Evolutionary conservation across 2,888 invertebrate genomes (phyloP).

Genomic region (Shargacucullia verbasci): DNA sequence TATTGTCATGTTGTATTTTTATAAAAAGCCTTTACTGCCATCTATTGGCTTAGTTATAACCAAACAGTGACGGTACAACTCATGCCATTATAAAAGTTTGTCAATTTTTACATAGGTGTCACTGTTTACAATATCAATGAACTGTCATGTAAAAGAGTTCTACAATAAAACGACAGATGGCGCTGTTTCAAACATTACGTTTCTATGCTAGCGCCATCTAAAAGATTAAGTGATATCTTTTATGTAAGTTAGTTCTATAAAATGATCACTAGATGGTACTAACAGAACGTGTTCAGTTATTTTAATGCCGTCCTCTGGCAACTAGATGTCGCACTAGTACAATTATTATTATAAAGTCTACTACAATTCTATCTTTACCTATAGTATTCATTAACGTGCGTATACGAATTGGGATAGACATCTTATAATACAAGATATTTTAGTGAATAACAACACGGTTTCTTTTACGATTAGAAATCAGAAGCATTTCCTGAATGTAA

Average conservation of each 20-base stretch:
- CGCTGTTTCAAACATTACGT: slow-evolving; percentile 22
- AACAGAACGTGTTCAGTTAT: not conserved
- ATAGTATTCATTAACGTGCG: too few relatives aligned
- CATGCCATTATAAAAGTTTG: slow-evolving; percentile 11
- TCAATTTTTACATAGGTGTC: slow-evolving; percentile 45
- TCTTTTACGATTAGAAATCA: too few relatives aligned
- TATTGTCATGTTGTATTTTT: not conserved
- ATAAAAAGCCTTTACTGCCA: slow-evolving; percentile 53
- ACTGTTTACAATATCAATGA: not conserved
- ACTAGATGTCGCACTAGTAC: slow-evolving; percentile 25
- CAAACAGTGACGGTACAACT: not conserved
- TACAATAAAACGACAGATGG: slow-evolving; percentile 37
- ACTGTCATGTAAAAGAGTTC: not conserved
- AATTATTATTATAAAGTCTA: too few relatives aligned
- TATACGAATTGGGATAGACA: too few relatives aligned
- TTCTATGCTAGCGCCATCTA: slow-evolving; percentile 32
- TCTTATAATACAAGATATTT: too few relatives aligned
- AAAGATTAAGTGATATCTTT: not conserved
- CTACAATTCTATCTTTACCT: too few relatives aligned
- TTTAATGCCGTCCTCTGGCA: not conserved
- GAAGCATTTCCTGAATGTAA: too few relatives aligned
- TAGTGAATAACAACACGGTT: too few relatives aligned
- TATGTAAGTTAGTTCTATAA: not conserved
- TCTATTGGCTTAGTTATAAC: slow-evolving; percentile 31
- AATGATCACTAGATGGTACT: slow-evolving; percentile 15